These are phyloP conservation scores for Laticauda laticaudata DNA, from an alignment of 2,113 vertebrate genomes.

Conservation along the genomic window DNA sequence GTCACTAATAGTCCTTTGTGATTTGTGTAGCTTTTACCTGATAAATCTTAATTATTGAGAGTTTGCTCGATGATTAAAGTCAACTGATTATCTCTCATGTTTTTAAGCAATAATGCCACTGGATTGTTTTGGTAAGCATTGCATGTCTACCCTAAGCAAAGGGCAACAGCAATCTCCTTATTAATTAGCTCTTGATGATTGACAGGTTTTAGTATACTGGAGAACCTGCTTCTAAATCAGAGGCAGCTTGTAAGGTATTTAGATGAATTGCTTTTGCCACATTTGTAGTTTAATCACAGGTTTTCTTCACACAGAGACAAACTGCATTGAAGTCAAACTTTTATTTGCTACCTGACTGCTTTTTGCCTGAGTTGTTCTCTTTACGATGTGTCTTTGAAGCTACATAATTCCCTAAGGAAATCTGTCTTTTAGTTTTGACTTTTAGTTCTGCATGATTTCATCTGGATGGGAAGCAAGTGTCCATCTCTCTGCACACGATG, in stretches of 20 bases:
- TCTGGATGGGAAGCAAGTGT: not conserved
- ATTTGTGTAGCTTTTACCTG: constrained; percentile 31
- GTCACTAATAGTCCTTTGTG: not conserved
- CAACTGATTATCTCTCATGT: constrained; percentile 41
- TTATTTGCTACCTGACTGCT: not conserved
- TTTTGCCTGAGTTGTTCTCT: not conserved
- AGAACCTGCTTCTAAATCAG: not conserved
- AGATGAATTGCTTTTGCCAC: not conserved
- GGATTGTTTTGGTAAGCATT: constrained; percentile 36
- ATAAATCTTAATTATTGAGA: not conserved
- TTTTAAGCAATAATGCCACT: constrained; percentile 30
- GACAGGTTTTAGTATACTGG: rapidly evolving
- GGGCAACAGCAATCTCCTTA: not conserved
- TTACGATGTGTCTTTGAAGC: not conserved
- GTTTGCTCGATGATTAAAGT: constrained; percentile 9
- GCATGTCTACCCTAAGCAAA: not conserved
- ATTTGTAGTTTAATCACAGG: not conserved
- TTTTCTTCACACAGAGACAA: rapidly evolving
- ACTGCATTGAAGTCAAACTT: not conserved
- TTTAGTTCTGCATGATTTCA: constrained; percentile 12
- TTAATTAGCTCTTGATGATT: not conserved
- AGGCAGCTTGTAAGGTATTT: not conserved
- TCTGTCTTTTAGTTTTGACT: constrained; percentile 9
- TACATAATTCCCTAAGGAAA: constrained; percentile 1
- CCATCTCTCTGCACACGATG: not conserved